Percentiles rank a stretch among this genome's conserved stretches.
Evolutionary conservation across 2,888 invertebrate species (phyloP).

Genomic region (Syrista parreyssii): DNA sequence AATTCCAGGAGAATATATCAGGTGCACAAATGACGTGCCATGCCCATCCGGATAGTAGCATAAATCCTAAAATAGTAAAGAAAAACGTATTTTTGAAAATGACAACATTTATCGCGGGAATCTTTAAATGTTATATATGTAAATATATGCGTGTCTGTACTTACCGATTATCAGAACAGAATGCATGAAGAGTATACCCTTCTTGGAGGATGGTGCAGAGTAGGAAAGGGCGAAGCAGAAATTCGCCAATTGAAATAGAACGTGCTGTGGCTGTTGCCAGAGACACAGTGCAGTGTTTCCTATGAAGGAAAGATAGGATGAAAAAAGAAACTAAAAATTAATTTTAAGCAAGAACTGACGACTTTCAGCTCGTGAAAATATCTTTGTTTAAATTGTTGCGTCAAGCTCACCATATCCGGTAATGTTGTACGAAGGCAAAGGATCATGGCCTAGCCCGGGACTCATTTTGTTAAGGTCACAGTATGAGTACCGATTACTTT

Average conservation of each 20-base stretch:
- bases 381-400: neutral
- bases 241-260: conserved; percentile 80
- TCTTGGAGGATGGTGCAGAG: conserved; percentile 81
- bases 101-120: neutral
- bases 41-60: conserved; percentile 88
- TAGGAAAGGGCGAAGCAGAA: conserved; percentile 83
- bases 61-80: conserved; percentile 71
- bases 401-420: conserved; percentile 30
- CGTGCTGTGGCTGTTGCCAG: conserved; percentile 82
- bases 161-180: conserved; percentile 82
- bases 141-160: conserved; percentile 33
- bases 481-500: neutral
- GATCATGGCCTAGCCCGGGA: conserved; percentile 60
- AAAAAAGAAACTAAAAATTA: neutral
- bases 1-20: conserved; percentile 90
- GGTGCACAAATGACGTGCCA: conserved; percentile 91
- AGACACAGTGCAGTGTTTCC: conserved; percentile 56
- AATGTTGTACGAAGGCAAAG: conserved; percentile 56
- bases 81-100: conserved; percentile 31
- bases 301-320: conserved; percentile 33
- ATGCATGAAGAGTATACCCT: conserved; percentile 86
- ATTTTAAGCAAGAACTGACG: neutral
- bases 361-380: neutral
- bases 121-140: neutral
- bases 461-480: conserved; percentile 43